Evolutionary conservation across 2,888 invertebrate species (phyloP), one percentile per base, ranked within the genome.

Genomic region (Listrodromus nycthemerus): DNA sequence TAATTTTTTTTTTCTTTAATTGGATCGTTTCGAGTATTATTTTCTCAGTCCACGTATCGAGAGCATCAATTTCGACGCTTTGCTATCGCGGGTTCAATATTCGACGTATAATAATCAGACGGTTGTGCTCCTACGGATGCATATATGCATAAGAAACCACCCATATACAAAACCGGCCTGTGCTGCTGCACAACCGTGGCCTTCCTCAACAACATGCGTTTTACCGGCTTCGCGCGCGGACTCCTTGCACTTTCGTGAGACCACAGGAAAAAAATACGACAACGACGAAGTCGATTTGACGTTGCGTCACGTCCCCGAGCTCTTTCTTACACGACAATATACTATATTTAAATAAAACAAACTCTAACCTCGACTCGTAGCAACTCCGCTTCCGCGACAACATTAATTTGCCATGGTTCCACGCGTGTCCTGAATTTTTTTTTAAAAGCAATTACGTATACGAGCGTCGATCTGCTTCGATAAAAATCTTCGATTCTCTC

Each of bases 211-310:
- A 82, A 21, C 21, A 41, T 33, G 19, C 48, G 52, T 19, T 45
- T 50, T 58, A 50, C 19, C 58, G 33, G 80, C 70, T 65, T 65
- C 41, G 13, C 41, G 41, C 41, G 24, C 70, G 75, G 65, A 73
- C 65, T 30, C 76, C 77, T 81, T 82, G 82, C 82, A 84, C 82
- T 84, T 82, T 84, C 84, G 75, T 48, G 67, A 65, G 76, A 61
- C 24, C 69, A 37, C 45, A 48, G 24, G 37, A 73, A 52, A 30
- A 73, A 52, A 30, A 33, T n/a, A 50, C 69, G 63, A 71, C 63
- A 66, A 70, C 45, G 27, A 65, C 65, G 8, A 8, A 33, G 48
- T 13, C 30, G 67, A 63, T 24, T 48, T 21, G 13, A 45, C 67
- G 76, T 76, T 84, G 82, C 75, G 76, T 84, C 84, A 82, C 48